Evolutionary conservation across 2,888 invertebrate species (phyloP).

Genomic region (Matsumyia berberina): DNA sequence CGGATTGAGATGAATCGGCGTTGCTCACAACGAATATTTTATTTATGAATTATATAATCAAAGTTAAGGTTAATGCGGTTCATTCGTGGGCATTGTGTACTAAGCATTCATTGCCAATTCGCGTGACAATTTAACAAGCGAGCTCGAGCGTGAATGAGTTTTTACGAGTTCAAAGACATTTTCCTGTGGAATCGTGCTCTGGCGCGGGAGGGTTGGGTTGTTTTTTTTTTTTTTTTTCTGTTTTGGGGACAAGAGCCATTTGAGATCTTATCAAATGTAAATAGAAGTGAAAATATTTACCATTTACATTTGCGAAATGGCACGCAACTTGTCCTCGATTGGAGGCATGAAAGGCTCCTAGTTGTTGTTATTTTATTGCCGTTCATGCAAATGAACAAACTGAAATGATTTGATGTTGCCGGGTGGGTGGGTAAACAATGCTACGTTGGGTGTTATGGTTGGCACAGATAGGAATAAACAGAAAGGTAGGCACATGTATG

Average conservation of each 20-base stretch:
- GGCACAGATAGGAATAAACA: not conserved
- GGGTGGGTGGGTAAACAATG: conserved; percentile 14
- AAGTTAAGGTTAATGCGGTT: conserved; percentile 55
- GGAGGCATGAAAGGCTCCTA: not conserved
- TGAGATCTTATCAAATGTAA: conserved; percentile 5
- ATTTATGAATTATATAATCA: conserved; percentile 41
- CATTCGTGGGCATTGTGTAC: conserved; percentile 34
- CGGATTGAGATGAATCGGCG: not conserved
- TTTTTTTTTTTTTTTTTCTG: no score
- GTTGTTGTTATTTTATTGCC: not conserved
- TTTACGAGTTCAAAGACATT: conserved; percentile 45
- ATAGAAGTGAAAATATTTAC: not conserved
- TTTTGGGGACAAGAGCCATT: not conserved
- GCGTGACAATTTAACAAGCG: conserved; percentile 34
- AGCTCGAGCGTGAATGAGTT: not conserved
- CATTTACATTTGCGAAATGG: not conserved
- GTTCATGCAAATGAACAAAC: conserved; percentile 11
- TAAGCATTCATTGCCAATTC: conserved; percentile 31
- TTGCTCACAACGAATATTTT: not conserved
- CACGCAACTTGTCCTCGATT: not conserved
- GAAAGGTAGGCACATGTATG: not conserved
- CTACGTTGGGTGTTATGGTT: not conserved
- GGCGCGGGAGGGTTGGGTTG: not conserved
- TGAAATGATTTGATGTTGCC: conserved; percentile 1
- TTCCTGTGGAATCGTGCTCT: not conserved